These are phyloP conservation scores for Entomobrya multifasciata DNA, from an alignment of 2,888 invertebrate species.

Conservation along the genomic window DNA sequence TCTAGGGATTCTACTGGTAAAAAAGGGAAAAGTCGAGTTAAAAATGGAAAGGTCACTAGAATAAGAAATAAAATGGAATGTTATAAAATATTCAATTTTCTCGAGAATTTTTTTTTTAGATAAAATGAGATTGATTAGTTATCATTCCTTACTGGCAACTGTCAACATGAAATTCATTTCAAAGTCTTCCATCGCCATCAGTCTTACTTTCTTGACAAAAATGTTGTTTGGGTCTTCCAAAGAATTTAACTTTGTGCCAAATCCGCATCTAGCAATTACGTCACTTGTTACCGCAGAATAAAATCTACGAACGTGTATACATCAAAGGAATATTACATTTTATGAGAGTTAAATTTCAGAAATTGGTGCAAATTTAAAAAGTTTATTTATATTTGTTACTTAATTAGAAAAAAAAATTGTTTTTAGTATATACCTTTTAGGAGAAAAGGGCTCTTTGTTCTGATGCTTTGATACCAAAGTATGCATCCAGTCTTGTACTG, in stretches of 20 bases:
- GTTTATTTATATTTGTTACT: neutral
- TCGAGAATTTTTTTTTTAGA: neutral
- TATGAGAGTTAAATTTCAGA: too few relatives aligned
- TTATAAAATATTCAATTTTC: too few relatives aligned
- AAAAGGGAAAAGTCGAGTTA: constrained; percentile 50
- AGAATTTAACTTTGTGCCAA: constrained; percentile 66
- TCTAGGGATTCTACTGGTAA: constrained; percentile 57
- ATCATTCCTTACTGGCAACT: constrained; percentile 59
- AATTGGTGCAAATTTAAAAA: too few relatives aligned
- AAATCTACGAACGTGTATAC: too few relatives aligned
- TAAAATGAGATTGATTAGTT: constrained; percentile 40
- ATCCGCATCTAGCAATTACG: constrained; percentile 68
- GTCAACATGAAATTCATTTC: constrained; percentile 59
- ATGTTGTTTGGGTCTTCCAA: constrained; percentile 63
- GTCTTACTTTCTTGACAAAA: constrained; percentile 52
- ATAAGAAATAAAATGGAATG: too few relatives aligned
- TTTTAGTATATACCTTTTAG: constrained; percentile 40
- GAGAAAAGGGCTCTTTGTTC: neutral
- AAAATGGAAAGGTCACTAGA: constrained; percentile 63
- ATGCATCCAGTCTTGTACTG: constrained; percentile 28
- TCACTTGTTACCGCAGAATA: constrained; percentile 66
- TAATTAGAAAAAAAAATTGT: too few relatives aligned
- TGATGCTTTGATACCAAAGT: neutral
- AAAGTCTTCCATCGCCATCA: constrained; percentile 24
- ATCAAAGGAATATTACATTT: too few relatives aligned